A percentile compares a stretch with the other conserved stretches of the same genome.
phyloP scores from a whole-genome alignment of 2,888 invertebrate species.

The Poecilobothrus nobilitatus region DNA sequence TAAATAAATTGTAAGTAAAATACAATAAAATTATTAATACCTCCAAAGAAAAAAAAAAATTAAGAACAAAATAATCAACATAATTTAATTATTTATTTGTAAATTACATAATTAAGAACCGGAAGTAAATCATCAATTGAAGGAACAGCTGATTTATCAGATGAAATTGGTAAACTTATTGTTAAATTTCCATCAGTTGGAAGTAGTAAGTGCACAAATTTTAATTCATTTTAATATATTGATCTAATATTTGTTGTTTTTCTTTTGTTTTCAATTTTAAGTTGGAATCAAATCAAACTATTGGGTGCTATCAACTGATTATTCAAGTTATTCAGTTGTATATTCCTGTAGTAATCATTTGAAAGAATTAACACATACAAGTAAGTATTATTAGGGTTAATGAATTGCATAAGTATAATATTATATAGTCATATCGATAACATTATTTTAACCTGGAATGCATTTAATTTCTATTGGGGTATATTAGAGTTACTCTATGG shows the following conservation, averaged over 20 bases:
- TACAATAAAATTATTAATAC: conserved; percentile 25
- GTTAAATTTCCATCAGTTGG: conserved; percentile 23
- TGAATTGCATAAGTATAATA: no score
- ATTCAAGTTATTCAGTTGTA: conserved; percentile 50
- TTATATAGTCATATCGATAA: no score
- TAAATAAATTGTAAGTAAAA: conserved; percentile 43
- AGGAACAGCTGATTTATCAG: conserved; percentile 25
- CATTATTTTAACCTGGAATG: no score
- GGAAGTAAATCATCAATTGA: conserved; percentile 22
- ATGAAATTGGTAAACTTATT: conserved; percentile 25
- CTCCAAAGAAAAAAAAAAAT: conserved; percentile 6
- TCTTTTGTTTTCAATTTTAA: conserved; percentile 19
- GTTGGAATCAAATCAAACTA: conserved; percentile 35
- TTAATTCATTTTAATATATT: no score
- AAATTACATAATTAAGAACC: conserved; percentile 25
- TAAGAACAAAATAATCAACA: conserved; percentile 8
- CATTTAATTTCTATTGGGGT: no score
- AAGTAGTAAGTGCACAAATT: background rate
- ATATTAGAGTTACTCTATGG: no score
- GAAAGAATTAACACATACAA: conserved; percentile 22
- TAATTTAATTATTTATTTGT: conserved; percentile 8
- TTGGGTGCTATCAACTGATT: conserved; percentile 57
- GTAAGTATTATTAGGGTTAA: conserved; percentile 27
- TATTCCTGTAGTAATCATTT: conserved; percentile 47
- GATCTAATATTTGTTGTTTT: no score